These are phyloP conservation scores for Cryptoprocta ferox DNA, from an alignment of 2,797 vertebrate genomes.

Conservation along the genomic window DNA sequence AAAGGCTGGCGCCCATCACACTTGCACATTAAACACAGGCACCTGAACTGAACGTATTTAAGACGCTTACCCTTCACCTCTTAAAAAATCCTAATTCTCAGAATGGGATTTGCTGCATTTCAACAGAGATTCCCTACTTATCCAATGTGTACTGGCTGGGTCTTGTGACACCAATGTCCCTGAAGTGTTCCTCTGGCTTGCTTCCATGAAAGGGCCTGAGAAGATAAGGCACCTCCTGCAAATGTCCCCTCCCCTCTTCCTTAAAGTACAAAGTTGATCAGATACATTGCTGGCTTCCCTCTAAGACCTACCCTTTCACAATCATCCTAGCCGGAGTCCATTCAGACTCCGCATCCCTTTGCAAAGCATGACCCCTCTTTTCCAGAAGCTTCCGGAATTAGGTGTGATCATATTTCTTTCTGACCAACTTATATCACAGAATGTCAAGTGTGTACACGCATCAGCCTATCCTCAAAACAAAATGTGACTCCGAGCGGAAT, in stretches of 20 bases:
- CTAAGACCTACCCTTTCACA: not conserved
- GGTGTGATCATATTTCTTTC: not conserved
- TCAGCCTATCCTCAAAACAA: not conserved
- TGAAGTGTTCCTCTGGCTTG: not conserved
- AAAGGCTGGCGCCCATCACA: not conserved
- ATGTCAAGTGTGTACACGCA: not conserved
- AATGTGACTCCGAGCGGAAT: not conserved
- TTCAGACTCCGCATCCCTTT: not conserved
- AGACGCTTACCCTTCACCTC: not conserved
- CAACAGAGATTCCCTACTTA: not conserved
- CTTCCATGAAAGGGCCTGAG: not conserved
- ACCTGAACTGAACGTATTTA: not conserved
- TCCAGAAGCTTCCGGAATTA: conserved; percentile 38
- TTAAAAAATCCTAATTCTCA: not conserved
- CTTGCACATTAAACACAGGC: not conserved
- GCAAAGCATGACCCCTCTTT: not conserved
- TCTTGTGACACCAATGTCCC: not conserved
- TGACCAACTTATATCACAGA: not conserved
- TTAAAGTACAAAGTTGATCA: not conserved
- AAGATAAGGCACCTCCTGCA: not conserved
- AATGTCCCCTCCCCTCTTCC: not conserved
- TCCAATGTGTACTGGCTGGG: not conserved
- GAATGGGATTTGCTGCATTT: not conserved
- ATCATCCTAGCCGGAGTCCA: not conserved
- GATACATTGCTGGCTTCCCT: not conserved